Percentiles rank a stretch among this genome's conserved stretches.
phyloP scores from a whole-genome alignment of 1,140 invertebrate species.

The Aphelenchoides besseyi region DNA sequence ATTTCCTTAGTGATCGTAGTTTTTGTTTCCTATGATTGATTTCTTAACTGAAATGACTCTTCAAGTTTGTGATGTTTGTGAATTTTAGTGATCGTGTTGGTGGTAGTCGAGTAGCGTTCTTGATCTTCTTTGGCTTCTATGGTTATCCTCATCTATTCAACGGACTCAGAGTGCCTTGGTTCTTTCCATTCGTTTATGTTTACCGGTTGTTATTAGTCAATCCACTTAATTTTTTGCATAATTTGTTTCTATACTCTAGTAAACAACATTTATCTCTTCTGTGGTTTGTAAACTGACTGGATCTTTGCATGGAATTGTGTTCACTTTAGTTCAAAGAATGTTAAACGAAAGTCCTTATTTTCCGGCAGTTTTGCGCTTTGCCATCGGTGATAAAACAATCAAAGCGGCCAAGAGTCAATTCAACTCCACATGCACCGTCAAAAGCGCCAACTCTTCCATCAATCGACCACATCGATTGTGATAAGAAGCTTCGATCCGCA shows the following conservation, averaged over 20 bases:
- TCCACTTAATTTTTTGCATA: constrained; percentile 4
- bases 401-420: too few relatives aligned
- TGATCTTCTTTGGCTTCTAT: neutral
- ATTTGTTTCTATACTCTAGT: neutral
- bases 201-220: neutral
- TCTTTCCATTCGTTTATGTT: neutral
- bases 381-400: too few relatives aligned
- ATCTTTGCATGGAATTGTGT: neutral
- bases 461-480: neutral
- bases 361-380: too few relatives aligned
- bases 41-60: neutral
- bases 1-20: too few relatives aligned
- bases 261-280: neutral
- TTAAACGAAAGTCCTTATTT: too few relatives aligned
- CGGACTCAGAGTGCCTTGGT: neutral
- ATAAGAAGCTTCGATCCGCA: neutral
- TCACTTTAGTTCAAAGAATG: neutral
- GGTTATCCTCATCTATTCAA: too few relatives aligned
- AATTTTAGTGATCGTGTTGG: neutral
- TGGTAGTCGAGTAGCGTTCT: too few relatives aligned
- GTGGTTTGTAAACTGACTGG: neutral
- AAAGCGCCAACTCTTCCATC: too few relatives aligned
- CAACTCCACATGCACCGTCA: too few relatives aligned
- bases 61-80: neutral
- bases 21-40: neutral